These are phyloP conservation scores for Aphidius gifuensis DNA, from an alignment of 1,140 invertebrate species.

Conservation along the genomic window DNA sequence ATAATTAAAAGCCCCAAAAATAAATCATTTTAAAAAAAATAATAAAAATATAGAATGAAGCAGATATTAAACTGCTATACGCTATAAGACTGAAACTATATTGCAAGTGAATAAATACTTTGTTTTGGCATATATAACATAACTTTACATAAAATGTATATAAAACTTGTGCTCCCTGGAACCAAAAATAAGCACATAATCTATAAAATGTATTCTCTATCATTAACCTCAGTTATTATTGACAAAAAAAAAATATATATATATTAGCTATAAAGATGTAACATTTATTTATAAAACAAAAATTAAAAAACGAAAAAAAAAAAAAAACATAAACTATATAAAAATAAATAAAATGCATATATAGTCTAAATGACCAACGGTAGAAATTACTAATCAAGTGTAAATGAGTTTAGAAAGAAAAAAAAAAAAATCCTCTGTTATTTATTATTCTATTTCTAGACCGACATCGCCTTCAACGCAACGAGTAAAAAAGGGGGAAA, in stretches of 20 bases:
- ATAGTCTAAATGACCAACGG: conserved; percentile 22
- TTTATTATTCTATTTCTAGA: conserved; percentile 48
- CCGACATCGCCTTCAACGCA: conserved; percentile 52
- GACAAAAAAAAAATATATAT: conserved; percentile 3
- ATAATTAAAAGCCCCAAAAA: too few relatives aligned
- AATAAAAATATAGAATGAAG: conserved; percentile 8
- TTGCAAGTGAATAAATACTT: conserved; percentile 12
- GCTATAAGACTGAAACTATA: conserved; percentile 25
- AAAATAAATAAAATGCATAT: conserved; percentile 7
- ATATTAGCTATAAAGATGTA: not conserved
- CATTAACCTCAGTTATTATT: not conserved
- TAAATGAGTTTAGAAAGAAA: conserved; percentile 21
- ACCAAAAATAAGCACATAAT: conserved; percentile 16
- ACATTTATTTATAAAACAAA: too few relatives aligned
- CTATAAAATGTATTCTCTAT: conserved; percentile 3
- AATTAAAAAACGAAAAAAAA: too few relatives aligned
- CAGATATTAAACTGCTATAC: conserved; percentile 20
- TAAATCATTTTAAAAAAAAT: not conserved
- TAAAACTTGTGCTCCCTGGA: conserved; percentile 18
- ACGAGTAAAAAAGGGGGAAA: conserved; percentile 34
- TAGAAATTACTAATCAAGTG: conserved; percentile 19
- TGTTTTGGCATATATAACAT: conserved; percentile 7
- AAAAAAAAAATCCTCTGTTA: conserved; percentile 37
- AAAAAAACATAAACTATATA: conserved; percentile 16
- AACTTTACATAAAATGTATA: not conserved